Conservation (phyloP, 2,113 vertebrate species). For the Bothrops jararaca region DNA sequence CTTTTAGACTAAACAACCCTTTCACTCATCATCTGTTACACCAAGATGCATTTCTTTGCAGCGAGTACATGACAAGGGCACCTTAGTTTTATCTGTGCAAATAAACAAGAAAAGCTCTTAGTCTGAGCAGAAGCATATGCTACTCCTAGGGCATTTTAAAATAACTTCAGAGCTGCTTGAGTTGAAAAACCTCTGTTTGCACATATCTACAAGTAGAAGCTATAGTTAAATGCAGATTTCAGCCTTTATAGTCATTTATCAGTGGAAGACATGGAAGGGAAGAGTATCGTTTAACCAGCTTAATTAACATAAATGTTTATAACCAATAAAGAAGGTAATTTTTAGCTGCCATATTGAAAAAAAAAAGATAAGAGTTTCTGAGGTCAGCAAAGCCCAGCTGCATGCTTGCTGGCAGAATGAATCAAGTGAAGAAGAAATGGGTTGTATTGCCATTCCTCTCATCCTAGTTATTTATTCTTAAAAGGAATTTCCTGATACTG, state of each 20-base stretch:
- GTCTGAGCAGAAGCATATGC: neutral
- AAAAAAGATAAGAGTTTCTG: neutral
- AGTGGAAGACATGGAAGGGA: neutral
- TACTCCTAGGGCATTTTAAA: slow-evolving; percentile 14
- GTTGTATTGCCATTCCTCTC: neutral
- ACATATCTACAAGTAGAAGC: neutral
- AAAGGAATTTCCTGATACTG: neutral
- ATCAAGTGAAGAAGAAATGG: neutral
- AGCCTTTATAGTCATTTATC: neutral
- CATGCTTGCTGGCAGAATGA: neutral
- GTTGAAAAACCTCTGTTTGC: neutral
- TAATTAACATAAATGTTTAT: neutral
- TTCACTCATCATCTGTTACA: slow-evolving; percentile 30
- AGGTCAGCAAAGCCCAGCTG: neutral
- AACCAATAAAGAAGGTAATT: neutral
- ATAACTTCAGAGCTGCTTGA: neutral
- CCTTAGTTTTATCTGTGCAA: slow-evolving; percentile 26
- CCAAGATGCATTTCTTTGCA: slow-evolving; percentile 15
- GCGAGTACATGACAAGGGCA: slow-evolving; percentile 23
- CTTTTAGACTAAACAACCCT: slow-evolving; percentile 21
- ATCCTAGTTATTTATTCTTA: neutral
- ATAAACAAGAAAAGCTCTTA: slow-evolving; percentile 10
- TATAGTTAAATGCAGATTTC: neutral
- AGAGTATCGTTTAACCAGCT: neutral
- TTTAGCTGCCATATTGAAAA: neutral